Evolutionary conservation across 2,888 invertebrate genomes (phyloP).

Genomic region (Sipha maydis): DNA sequence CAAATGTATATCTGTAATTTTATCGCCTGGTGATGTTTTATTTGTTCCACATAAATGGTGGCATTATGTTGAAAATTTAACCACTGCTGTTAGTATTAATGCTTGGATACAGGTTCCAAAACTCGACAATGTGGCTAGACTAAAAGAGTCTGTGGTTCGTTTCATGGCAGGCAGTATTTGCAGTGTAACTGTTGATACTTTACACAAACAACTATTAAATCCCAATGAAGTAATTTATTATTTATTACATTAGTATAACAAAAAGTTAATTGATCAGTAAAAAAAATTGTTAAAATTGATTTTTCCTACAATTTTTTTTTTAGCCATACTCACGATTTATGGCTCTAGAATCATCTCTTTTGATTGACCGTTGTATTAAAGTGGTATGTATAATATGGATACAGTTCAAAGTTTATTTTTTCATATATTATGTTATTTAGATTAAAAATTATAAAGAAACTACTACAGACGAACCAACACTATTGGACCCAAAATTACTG

Average conservation of each 20-base stretch:
- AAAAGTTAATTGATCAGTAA: not conserved
- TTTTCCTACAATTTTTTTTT: not conserved
- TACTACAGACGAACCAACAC: not conserved
- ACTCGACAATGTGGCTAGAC: slow-evolving; percentile 70
- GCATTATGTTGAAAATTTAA: slow-evolving; percentile 87
- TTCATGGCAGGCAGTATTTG: slow-evolving; percentile 74
- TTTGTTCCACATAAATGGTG: slow-evolving; percentile 94
- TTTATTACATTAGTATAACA: not conserved
- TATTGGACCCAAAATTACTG: not conserved
- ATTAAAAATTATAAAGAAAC: not conserved
- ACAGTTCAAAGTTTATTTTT: not conserved
- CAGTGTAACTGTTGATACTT: slow-evolving; percentile 70
- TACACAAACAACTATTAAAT: slow-evolving; percentile 72
- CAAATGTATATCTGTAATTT: slow-evolving; percentile 71
- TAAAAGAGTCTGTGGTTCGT: slow-evolving; percentile 76
- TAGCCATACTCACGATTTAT: slow-evolving; percentile 31
- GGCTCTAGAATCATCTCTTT: slow-evolving; percentile 23
- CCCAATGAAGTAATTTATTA: slow-evolving; percentile 72
- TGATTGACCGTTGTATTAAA: slow-evolving; percentile 35
- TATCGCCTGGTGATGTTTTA: slow-evolving; percentile 87
- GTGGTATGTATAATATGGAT: slow-evolving; percentile 12
- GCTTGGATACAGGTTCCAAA: slow-evolving; percentile 76
- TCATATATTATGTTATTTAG: slow-evolving; percentile 22
- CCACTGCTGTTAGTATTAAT: slow-evolving; percentile 75
- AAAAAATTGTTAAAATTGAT: not conserved